These are phyloP conservation scores for Colossoma macropomum DNA, from an alignment of 2,113 vertebrate species.

Conservation along the genomic window DNA sequence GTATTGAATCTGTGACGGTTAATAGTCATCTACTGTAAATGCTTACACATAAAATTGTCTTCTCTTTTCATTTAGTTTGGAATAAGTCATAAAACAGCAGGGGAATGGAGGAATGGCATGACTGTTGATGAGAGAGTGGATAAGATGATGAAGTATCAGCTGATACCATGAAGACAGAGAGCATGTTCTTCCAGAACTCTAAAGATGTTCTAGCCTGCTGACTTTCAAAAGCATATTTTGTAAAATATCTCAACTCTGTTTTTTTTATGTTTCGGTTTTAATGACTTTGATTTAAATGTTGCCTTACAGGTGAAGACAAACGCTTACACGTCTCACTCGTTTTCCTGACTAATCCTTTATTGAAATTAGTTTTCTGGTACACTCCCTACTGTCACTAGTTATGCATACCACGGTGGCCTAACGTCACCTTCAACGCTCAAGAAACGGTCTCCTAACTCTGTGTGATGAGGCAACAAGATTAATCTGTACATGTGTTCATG, in stretches of 20 bases:
- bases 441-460: no score
- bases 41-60: not conserved
- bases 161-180: not conserved
- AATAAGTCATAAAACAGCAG: conserved; percentile 56
- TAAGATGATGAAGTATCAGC: not conserved
- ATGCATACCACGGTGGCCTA: not conserved
- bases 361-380: not conserved
- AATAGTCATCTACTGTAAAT: not conserved
- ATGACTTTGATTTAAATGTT: conserved; percentile 38
- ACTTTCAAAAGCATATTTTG: conserved; percentile 59
- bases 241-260: conserved; percentile 58
- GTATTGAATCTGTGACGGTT: not conserved
- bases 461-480: not conserved
- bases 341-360: not conserved
- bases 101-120: conserved; percentile 22
- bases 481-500: no score
- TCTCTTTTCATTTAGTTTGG: conserved; percentile 70
- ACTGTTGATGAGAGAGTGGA: conserved; percentile 55
- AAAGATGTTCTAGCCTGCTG: conserved; percentile 65
- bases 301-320: not conserved
- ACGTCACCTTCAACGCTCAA: not conserved
- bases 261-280: conserved; percentile 54
- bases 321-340: conserved; percentile 21
- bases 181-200: conserved; percentile 41
- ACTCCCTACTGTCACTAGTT: conserved; percentile 11